A percentile compares a stretch with the other conserved stretches of the same genome.
Conservation (phyloP, 1,140 invertebrate species). For the Trachelipus rathkii region DNA sequence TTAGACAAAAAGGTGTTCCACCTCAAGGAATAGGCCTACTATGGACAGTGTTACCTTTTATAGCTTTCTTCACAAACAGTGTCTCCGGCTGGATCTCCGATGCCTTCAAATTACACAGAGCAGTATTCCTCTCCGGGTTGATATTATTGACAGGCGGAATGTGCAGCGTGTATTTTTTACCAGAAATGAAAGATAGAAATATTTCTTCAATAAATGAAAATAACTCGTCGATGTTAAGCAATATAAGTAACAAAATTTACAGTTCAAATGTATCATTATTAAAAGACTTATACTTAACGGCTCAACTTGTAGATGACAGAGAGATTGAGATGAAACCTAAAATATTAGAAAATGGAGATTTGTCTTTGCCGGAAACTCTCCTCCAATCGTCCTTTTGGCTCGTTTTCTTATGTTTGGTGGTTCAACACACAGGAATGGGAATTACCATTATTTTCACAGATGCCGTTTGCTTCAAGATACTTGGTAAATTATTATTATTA, state of each 20-base stretch:
- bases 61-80: constrained; percentile 24
- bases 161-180: background rate
- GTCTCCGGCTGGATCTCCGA: constrained; percentile 27
- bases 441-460: background rate
- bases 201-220: background rate
- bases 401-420: background rate
- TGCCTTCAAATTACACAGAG: constrained; percentile 31
- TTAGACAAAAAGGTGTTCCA: constrained; percentile 33
- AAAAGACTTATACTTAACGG: background rate
- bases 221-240: background rate
- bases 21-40: constrained; percentile 32
- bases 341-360: background rate
- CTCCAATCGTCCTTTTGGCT: background rate
- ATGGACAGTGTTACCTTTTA: constrained; percentile 29
- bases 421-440: background rate
- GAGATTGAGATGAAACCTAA: background rate
- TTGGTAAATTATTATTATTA: too few species aligned
- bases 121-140: constrained; percentile 27
- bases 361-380: background rate
- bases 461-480: background rate
- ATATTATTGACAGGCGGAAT: background rate
- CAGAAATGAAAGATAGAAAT: background rate
- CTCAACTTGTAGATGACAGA: background rate
- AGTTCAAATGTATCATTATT: too few species aligned
- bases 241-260: background rate